Conservation (phyloP, 2,113 vertebrate species). For the Heterotis niloticus region DNA sequence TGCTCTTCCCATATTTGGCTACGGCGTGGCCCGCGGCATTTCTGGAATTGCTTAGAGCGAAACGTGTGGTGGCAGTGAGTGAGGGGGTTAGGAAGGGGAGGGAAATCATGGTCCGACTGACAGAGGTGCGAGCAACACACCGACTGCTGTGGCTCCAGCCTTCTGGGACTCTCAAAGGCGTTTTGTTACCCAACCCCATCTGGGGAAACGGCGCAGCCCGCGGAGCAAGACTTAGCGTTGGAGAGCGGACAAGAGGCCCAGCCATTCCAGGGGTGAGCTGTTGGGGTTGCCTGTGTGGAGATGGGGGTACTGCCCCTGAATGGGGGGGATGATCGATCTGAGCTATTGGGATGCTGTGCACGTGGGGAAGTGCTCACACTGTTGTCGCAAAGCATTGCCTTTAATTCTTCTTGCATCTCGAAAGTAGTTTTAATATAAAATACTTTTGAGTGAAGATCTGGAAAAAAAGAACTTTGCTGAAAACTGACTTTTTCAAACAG, state of each 20-base stretch:
- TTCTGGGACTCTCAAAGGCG: constrained; percentile 25
- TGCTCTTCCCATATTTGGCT: constrained; percentile 68
- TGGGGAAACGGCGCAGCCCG: not conserved
- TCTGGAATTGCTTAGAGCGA: constrained; percentile 60
- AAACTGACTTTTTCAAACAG: too few species aligned
- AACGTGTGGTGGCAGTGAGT: constrained; percentile 45
- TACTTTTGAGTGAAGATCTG: too few species aligned
- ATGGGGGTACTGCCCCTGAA: not conserved
- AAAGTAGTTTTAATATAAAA: not conserved
- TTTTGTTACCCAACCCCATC: constrained; percentile 37
- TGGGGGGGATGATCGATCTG: not conserved
- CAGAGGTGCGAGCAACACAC: constrained; percentile 32
- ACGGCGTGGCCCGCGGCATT: constrained; percentile 56
- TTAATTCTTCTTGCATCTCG: not conserved
- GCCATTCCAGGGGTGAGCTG: not conserved
- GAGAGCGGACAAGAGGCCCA: constrained; percentile 6
- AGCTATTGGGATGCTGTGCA: not conserved
- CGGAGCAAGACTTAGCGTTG: not conserved
- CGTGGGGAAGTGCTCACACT: not conserved
- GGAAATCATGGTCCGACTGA: constrained; percentile 26
- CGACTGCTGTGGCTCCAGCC: constrained; percentile 27
- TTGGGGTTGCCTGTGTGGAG: not conserved
- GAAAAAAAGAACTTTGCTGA: too few species aligned
- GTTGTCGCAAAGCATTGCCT: not conserved
- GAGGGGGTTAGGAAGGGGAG: constrained; percentile 36